Conservation (phyloP, 2,113 vertebrate species). For the Malaclemys terrapin region DNA sequence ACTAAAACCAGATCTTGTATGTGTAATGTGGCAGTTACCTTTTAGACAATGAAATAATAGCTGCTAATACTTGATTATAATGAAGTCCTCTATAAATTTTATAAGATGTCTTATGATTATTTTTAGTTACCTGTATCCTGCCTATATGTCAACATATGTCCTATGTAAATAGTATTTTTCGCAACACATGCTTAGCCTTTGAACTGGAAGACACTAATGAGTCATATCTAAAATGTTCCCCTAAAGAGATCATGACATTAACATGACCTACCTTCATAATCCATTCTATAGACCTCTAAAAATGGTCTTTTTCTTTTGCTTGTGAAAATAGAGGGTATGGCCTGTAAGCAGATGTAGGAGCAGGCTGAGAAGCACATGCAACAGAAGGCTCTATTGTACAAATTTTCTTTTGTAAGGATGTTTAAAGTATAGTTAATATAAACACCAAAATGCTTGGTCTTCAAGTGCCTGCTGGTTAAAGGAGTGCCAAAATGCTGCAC, state of each 20-base stretch:
- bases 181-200: not conserved
- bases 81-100: not conserved
- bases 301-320: not conserved
- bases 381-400: conserved; percentile 48
- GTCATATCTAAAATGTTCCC: not conserved
- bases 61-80: not conserved
- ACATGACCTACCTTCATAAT: not conserved
- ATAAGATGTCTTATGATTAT: not conserved
- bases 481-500: not conserved
- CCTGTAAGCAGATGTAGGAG: conserved; percentile 15
- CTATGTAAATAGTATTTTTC: not conserved
- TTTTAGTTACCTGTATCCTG: not conserved
- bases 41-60: not conserved
- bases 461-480: conserved; percentile 51
- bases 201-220: not conserved
- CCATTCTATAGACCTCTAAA: conserved; percentile 20
- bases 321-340: conserved; percentile 3
- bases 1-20: not conserved
- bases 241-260: conserved; percentile 9
- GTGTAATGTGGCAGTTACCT: not conserved
- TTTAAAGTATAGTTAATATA: conserved; percentile 54
- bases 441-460: conserved; percentile 16
- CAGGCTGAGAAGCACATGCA: conserved; percentile 3
- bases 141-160: not conserved
- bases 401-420: conserved; percentile 29